A percentile compares a stretch with the other conserved stretches of the same genome.
Conservation (phyloP, 2,797 vertebrate genomes). For the Liparis tanakae region DNA sequence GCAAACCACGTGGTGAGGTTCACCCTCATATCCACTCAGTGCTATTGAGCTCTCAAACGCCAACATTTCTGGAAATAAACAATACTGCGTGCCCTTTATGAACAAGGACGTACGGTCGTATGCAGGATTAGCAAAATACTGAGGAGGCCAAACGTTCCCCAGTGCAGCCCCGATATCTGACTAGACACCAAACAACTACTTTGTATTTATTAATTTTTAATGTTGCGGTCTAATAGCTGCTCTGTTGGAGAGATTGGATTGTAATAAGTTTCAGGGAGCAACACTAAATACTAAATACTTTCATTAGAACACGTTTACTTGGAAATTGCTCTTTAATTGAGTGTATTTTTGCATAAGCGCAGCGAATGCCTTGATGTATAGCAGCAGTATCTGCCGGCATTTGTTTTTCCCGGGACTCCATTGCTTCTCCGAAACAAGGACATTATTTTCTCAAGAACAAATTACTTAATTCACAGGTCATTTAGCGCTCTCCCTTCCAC, state of each 20-base stretch:
- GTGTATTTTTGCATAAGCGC: constrained; percentile 4
- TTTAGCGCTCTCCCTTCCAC: constrained; percentile 75
- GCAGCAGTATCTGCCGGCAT: constrained; percentile 1
- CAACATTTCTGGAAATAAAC: too few relatives aligned
- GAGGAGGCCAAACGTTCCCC: not conserved
- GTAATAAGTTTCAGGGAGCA: not conserved
- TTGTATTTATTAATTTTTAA: constrained; percentile 8
- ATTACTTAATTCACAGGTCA: constrained; percentile 77
- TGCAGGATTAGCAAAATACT: not conserved
- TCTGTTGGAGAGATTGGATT: constrained; percentile 10
- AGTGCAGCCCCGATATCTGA: not conserved
- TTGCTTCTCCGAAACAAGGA: constrained; percentile 50
- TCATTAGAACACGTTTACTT: constrained; percentile 13
- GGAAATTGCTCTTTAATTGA: constrained; percentile 1
- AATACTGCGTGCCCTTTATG: not conserved
- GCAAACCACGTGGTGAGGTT: constrained; percentile 8
- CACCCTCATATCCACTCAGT: constrained; percentile 1
- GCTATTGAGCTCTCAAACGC: constrained; percentile 2
- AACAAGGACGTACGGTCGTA: not conserved
- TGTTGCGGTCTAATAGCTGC: constrained; percentile 5
- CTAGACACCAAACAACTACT: not conserved
- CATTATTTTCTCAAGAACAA: constrained; percentile 73
- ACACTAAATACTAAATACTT: constrained; percentile 8
- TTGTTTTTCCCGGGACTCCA: constrained; percentile 10
- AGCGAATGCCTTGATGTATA: not conserved